A percentile compares a stretch with the other conserved stretches of the same genome.
phyloP scores from a whole-genome alignment of 2,888 invertebrate species.

The Julus scandinavius region DNA sequence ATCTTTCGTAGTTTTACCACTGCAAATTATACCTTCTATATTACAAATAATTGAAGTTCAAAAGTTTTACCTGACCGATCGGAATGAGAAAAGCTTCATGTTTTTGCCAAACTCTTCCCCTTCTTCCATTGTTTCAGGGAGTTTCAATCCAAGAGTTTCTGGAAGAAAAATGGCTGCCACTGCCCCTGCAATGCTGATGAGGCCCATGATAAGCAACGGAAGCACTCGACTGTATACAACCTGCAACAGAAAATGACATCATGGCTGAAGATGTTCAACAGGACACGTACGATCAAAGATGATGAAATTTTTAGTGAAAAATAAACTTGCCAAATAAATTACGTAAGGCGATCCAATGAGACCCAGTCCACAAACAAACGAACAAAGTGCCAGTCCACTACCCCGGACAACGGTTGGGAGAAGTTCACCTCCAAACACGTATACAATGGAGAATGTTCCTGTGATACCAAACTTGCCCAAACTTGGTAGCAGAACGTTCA shows the following conservation, averaged over 20 bases:
- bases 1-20: too few relatives aligned
- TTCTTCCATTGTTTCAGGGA: conserved; percentile 85
- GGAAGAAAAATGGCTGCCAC: conserved; percentile 84
- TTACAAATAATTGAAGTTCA: too few relatives aligned
- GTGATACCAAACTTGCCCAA: conserved; percentile 76
- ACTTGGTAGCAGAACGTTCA: conserved; percentile 75
- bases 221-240: conserved; percentile 71
- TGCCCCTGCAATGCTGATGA: conserved; percentile 78
- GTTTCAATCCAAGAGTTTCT: conserved; percentile 84
- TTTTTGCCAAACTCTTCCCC: conserved; percentile 74
- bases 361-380: conserved; percentile 74
- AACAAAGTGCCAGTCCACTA: conserved; percentile 76
- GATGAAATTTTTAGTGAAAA: not conserved
- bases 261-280: not conserved
- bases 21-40: too few relatives aligned
- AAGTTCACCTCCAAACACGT: conserved; percentile 76
- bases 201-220: conserved; percentile 86
- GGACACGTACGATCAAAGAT: not conserved
- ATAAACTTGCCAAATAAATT: conserved; percentile 69
- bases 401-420: conserved; percentile 75
- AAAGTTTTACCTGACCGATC: not conserved
- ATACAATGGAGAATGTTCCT: conserved; percentile 76
- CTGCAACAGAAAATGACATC: not conserved
- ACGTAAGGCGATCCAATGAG: conserved; percentile 75
- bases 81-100: conserved; percentile 39